Evolutionary conservation across 2,113 vertebrate species (phyloP), one percentile per base, ranked within the genome.

Genomic region (Catharus bicknelli): DNA sequence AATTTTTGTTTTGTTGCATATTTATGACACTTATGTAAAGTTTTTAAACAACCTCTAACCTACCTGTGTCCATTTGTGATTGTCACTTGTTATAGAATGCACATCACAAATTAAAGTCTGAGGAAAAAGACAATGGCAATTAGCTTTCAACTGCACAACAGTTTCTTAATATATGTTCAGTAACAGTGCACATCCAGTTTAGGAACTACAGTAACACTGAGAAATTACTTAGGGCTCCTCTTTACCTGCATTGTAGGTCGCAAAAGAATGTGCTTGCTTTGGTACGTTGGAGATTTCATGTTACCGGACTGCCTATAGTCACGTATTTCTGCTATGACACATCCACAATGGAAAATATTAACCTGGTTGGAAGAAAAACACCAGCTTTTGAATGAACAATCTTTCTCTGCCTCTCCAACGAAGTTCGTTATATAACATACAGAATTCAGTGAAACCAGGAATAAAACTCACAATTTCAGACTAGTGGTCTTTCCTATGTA

Each of bases 51-150:
- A 62, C 59, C 54, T 53, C 38, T 77, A 43, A 95, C 96, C 91
- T 95, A 99, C 99, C 98, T 99, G 99, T 54, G 99, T 99, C 99
- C 99, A 99, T 90, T 99, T 99, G 96, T 99, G 99, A 96, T 99
- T 99, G 97, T 99, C 99, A 96, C 98, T 99, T 94, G 99, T 99
- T 98, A 99, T 99, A 88, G 99, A 98, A 96, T 99, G 99, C 64
- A 99, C 99, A 93, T 99, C 99, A 98, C 99, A 99, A 97, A 99
- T 98, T 95, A 99, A 98, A 96, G 99, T 99, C 99, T 99, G 90
- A 25, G 95, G 76, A 83, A 84, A 95, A 64, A 92, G 42, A 69
- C 3, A 94, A 57, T 2, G 5, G 40, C 25, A 86, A 68, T 94
- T 38, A 86, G 50, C 47, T 61, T 70, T 67, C 23, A 90, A 57